Conservation (phyloP, 1,140 invertebrate genomes). For the Cyclina sinensis region DNA sequence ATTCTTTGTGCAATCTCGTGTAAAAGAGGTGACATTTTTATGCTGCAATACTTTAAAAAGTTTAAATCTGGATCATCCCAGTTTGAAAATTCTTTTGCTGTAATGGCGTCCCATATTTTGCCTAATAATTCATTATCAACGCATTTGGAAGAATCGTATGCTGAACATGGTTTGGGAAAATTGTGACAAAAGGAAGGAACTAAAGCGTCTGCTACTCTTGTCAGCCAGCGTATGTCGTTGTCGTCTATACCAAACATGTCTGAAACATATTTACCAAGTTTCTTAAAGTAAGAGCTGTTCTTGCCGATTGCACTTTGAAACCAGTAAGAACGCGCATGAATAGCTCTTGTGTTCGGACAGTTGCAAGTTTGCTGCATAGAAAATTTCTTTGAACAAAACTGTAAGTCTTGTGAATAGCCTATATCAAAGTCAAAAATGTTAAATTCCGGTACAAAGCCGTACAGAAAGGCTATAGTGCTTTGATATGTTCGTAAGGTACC, state of each 20-base stretch:
- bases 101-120: slow-evolving; percentile 82
- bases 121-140: slow-evolving; percentile 74
- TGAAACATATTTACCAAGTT: slow-evolving; percentile 61
- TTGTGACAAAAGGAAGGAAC: slow-evolving; percentile 94
- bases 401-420: slow-evolving; percentile 73
- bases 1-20: slow-evolving; percentile 89
- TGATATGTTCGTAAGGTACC: slow-evolving; percentile 95
- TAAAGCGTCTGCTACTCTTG: slow-evolving; percentile 92
- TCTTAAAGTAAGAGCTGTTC: slow-evolving; percentile 41
- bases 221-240: slow-evolving; percentile 51
- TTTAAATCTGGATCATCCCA: slow-evolving; percentile 70
- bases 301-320: slow-evolving; percentile 70
- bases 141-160: slow-evolving; percentile 69
- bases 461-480: slow-evolving; percentile 93
- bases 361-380: slow-evolving; percentile 90
- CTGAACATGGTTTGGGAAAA: slow-evolving; percentile 91
- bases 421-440: slow-evolving; percentile 88
- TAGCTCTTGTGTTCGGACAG: slow-evolving; percentile 87
- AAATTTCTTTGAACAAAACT: slow-evolving; percentile 76
- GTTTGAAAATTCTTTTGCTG: slow-evolving; percentile 77
- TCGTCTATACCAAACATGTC: slow-evolving; percentile 63
- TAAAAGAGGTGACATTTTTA: slow-evolving; percentile 86
- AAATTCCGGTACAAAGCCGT: slow-evolving; percentile 91
- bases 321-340: slow-evolving; percentile 70
- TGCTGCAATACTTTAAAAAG: slow-evolving; percentile 72